A percentile compares a stretch with the other conserved stretches of the same genome.
Evolutionary conservation across 92 coral and sea anemone species (phyloP).

Genomic region (Porites divaricata): DNA sequence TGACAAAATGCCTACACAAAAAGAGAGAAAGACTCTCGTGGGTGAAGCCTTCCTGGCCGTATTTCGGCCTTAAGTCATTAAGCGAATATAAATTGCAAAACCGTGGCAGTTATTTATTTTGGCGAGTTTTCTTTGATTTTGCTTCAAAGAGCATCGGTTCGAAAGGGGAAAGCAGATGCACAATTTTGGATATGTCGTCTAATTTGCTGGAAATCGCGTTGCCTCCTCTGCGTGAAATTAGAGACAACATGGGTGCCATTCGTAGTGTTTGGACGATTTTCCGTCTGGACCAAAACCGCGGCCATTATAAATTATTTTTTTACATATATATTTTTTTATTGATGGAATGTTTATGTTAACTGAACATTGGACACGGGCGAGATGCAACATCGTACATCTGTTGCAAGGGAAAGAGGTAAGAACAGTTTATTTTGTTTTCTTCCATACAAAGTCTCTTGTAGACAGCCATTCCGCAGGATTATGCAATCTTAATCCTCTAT

Average conservation of each 20-base stretch:
- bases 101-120: slow-evolving; percentile 23
- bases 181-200: slow-evolving; percentile 10
- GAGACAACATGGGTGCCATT: neutral
- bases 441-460: slow-evolving; percentile 6
- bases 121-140: neutral
- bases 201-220: slow-evolving; percentile 6
- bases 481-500: slow-evolving; percentile 28
- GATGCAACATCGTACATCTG: slow-evolving; percentile 19
- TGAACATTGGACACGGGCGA: neutral
- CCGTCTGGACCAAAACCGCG: slow-evolving; percentile 12
- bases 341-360: neutral
- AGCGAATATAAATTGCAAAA: slow-evolving; percentile 18
- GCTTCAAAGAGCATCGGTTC: neutral
- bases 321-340: neutral
- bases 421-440: no score
- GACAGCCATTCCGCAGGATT: neutral
- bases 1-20: slow-evolving; percentile 2
- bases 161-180: slow-evolving; percentile 29
- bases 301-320: neutral
- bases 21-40: neutral
- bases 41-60: neutral
- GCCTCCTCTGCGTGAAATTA: slow-evolving; percentile 8
- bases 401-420: no score
- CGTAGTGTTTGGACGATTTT: neutral
- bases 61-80: neutral